phyloP scores from a whole-genome alignment of 2,888 invertebrate genomes.

The Globia sparganii region DNA sequence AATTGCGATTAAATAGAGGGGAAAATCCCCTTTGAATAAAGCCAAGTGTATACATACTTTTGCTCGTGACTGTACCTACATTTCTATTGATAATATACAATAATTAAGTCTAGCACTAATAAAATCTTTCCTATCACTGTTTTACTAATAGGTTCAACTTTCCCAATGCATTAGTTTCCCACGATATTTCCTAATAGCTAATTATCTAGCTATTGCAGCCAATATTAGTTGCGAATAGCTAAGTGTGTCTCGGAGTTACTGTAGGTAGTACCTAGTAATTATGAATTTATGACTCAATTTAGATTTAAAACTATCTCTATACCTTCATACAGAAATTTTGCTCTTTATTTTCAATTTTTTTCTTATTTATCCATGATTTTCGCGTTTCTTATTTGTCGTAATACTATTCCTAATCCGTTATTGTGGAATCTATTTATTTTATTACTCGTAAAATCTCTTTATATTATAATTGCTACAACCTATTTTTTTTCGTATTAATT shows the following conservation, averaged over 20 bases:
- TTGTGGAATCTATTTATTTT: neutral
- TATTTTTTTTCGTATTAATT: neutral
- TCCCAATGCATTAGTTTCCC: slow-evolving; percentile 26
- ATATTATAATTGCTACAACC: neutral
- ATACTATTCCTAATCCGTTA: neutral
- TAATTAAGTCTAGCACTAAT: neutral
- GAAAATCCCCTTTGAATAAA: too few species aligned
- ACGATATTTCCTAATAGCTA: slow-evolving; percentile 29
- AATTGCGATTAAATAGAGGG: too few species aligned
- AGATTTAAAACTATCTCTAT: neutral
- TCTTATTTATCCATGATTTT: neutral
- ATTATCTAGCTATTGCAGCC: slow-evolving; percentile 30
- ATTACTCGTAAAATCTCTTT: neutral
- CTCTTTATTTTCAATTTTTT: neutral
- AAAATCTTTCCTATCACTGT: slow-evolving; percentile 10
- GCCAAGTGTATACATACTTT: too few species aligned
- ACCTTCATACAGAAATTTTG: neutral
- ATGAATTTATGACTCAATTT: slow-evolving; percentile 26
- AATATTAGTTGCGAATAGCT: slow-evolving; percentile 35
- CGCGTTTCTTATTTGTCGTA: neutral
- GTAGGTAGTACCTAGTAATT: slow-evolving; percentile 14
- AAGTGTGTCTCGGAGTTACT: slow-evolving; percentile 7
- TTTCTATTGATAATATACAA: neutral
- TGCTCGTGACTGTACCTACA: too few species aligned
- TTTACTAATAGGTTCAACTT: slow-evolving; percentile 18